Percentiles rank a stretch among this genome's conserved stretches.
phyloP scores from a whole-genome alignment of 23 tunicate genomes.

The Trididemnum miniatum region DNA sequence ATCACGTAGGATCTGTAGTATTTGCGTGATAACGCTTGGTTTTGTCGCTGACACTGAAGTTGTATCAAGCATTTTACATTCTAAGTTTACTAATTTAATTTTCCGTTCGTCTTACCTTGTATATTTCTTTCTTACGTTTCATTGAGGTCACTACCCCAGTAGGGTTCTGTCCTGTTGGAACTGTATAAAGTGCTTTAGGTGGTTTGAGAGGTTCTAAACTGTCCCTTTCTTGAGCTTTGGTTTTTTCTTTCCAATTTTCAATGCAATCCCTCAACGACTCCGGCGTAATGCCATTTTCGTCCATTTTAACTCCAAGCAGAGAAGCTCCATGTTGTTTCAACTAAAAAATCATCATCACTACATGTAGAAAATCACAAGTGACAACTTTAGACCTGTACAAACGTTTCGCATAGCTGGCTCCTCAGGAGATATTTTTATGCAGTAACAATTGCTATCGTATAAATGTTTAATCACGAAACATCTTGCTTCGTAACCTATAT shows the following conservation, averaged over 20 bases:
- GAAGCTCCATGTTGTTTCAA: constrained; percentile 2
- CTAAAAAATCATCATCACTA: background rate
- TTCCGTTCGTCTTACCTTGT: constrained; percentile 30
- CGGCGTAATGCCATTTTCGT: constrained; percentile 34
- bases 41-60: too few relatives aligned
- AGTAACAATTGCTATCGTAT: too few relatives aligned
- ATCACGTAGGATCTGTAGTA: too few relatives aligned
- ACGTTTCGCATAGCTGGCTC: too few relatives aligned
- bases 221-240: background rate
- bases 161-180: constrained; percentile 81
- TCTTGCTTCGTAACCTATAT: too few relatives aligned
- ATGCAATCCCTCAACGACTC: constrained; percentile 23
- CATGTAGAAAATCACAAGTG: too few relatives aligned
- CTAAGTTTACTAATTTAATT: too few relatives aligned
- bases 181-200: constrained; percentile 52
- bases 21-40: too few relatives aligned
- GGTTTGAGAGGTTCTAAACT: background rate
- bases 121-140: constrained; percentile 58
- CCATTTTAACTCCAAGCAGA: constrained; percentile 36
- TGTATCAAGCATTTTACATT: too few relatives aligned
- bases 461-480: too few relatives aligned
- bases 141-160: constrained; percentile 48
- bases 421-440: too few relatives aligned
- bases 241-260: constrained; percentile 15
- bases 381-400: too few relatives aligned